Conservation (phyloP, 2,113 vertebrate genomes). For the Isurus oxyrinchus region DNA sequence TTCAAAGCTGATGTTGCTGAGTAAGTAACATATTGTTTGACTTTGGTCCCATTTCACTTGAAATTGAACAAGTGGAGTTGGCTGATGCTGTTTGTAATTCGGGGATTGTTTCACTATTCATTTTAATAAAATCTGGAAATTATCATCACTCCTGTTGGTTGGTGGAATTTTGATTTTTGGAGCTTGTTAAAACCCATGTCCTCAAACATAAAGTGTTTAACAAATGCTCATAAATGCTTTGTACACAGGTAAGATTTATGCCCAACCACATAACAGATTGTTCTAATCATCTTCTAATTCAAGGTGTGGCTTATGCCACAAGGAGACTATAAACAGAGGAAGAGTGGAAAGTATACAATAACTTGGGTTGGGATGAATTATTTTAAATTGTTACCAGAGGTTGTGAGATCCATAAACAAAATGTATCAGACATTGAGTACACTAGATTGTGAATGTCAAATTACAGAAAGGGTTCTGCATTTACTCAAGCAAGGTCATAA, state of each 20-base stretch:
- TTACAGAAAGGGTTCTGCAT: neutral
- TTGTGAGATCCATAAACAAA: neutral
- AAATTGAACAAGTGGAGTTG: neutral
- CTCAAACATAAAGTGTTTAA: neutral
- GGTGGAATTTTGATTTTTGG: neutral
- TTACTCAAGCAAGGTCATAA: neutral
- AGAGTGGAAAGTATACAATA: neutral
- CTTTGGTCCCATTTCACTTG: neutral
- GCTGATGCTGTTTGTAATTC: neutral
- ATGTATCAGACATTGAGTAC: neutral
- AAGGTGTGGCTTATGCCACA: too few relatives aligned
- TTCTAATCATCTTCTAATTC: neutral
- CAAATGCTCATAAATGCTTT: neutral
- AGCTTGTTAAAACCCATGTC: neutral
- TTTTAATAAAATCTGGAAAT: neutral
- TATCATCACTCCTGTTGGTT: neutral
- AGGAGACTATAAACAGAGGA: too few relatives aligned
- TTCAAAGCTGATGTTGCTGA: neutral
- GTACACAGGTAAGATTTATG: neutral
- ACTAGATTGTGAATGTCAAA: neutral
- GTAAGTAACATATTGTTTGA: neutral
- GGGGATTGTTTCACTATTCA: neutral
- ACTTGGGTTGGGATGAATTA: neutral
- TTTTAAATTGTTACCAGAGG: neutral
- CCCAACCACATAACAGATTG: neutral